Evolutionary conservation across 2,888 invertebrate species (phyloP), one percentile per base, ranked within the genome.

Genomic region (Cylindroiulus punctatus): DNA sequence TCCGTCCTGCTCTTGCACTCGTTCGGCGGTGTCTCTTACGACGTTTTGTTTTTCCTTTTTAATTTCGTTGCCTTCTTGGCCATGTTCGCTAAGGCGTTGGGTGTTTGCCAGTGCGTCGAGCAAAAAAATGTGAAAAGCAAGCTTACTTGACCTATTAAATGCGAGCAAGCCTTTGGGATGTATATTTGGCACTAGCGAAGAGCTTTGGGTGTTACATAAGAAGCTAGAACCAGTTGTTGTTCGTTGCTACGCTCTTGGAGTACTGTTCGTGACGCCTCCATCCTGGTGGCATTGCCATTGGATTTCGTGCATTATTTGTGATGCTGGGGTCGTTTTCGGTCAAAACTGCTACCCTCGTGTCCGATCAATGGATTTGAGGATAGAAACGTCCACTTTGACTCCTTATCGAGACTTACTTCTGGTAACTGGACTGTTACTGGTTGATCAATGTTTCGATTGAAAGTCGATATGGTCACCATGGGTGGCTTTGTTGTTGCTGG

Each of bases 101-200:
- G 76, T 76, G 76, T 76, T 76, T 76, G 76, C 76, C 76, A 76
- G 65, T 65, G 8, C 12, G 76, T 76, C 76, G 76, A 76, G 30
- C 22, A 76, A 76, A 76, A 76, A 44, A 83, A 83, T 40, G 83
- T 0, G 83, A 40, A 83, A 65, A 85, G 85, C 65, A 85, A 85
- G 85, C 65, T 85, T 47, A 65, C 85, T 65, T 85, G 85, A 85
- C 85, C 85, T 85, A 85, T 85, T 85, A 85, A 85, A 84, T 83
- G 83, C 42, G 83, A 83, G 44, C 83, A 40, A 76, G 76, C 44
- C 44, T 83, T 44, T 83, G 83, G 44, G 83, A 83, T 83, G 42
- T 44, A 83, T 42, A 83, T 83, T 76, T 76, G 76, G 76, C 76
- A 76, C 30, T 76, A 1, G 76, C 26, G 76, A 76, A 76, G 76